Conservation (phyloP, 2,797 vertebrate species). For the Phataginus tetradactyla region DNA sequence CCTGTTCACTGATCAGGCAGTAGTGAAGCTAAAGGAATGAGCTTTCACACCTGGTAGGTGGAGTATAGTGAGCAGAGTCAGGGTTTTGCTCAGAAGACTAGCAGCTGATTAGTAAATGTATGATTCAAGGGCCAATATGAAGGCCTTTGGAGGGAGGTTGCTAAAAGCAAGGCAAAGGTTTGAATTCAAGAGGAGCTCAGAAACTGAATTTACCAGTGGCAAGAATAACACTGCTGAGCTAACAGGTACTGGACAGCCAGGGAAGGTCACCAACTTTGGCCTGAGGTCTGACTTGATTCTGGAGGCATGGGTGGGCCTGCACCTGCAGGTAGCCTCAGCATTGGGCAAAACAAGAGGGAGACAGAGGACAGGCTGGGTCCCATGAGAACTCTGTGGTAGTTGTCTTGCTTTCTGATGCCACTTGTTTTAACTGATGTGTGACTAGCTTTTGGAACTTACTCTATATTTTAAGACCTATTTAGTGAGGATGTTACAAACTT, state of each 20-base stretch:
- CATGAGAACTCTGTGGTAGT: not conserved
- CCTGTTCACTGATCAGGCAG: not conserved
- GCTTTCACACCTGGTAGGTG: not conserved
- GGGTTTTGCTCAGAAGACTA: not conserved
- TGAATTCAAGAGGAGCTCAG: not conserved
- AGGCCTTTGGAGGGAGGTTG: not conserved
- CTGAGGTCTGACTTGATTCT: not conserved
- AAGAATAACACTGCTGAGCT: not conserved
- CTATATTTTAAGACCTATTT: slow-evolving; percentile 4
- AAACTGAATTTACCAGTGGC: not conserved
- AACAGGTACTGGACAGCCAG: not conserved
- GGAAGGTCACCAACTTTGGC: not conserved
- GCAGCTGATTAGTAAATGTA: not conserved
- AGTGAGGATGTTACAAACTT: not conserved
- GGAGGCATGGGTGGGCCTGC: not conserved
- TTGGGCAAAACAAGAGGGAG: not conserved
- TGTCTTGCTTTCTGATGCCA: not conserved
- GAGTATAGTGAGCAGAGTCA: too few species aligned
- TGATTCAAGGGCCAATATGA: not conserved
- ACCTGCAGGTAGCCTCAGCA: not conserved
- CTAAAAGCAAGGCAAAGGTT: not conserved
- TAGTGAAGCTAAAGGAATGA: not conserved
- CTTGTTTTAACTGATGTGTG: not conserved
- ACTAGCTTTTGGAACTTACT: not conserved
- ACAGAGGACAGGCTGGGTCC: not conserved